Percentiles rank a stretch among this genome's conserved stretches.
Conservation (phyloP, 2,797 vertebrate genomes). For the Channa striata region DNA sequence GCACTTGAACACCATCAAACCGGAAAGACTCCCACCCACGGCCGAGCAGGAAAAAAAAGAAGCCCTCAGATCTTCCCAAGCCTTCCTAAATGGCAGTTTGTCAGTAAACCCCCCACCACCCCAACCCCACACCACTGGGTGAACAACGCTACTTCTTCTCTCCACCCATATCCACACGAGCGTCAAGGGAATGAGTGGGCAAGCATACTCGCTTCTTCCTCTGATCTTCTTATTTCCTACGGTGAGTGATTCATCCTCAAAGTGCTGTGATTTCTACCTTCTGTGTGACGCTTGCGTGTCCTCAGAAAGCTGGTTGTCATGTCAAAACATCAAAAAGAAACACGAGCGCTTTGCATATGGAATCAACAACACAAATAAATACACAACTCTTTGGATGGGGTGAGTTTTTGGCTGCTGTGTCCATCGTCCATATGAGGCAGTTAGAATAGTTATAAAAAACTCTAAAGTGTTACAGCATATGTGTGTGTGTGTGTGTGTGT, state of each 20-base stretch:
- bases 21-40: constrained; percentile 71
- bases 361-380: constrained; percentile 49
- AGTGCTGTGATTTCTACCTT: constrained; percentile 56
- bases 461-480: constrained; percentile 50
- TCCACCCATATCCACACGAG: constrained; percentile 49
- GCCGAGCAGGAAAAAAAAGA: constrained; percentile 46
- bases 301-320: constrained; percentile 29
- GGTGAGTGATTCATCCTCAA: constrained; percentile 57
- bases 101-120: constrained; percentile 50
- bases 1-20: constrained; percentile 82
- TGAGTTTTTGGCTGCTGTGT: constrained; percentile 55
- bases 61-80: constrained; percentile 69
- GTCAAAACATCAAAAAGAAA: constrained; percentile 32
- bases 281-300: constrained; percentile 21
- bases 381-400: constrained; percentile 66
- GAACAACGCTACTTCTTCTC: constrained; percentile 37
- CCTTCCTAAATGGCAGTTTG: constrained; percentile 73
- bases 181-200: constrained; percentile 45
- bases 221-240: constrained; percentile 52
- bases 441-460: constrained; percentile 58
- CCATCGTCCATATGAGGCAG: constrained; percentile 64
- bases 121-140: neutral
- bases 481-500: constrained; percentile 13
- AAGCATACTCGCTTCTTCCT: constrained; percentile 35
- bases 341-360: constrained; percentile 38